A percentile compares a stretch with the other conserved stretches of the same genome.
Evolutionary conservation across 2,797 vertebrate genomes (phyloP).

Genomic region (Squalus acanthias): DNA sequence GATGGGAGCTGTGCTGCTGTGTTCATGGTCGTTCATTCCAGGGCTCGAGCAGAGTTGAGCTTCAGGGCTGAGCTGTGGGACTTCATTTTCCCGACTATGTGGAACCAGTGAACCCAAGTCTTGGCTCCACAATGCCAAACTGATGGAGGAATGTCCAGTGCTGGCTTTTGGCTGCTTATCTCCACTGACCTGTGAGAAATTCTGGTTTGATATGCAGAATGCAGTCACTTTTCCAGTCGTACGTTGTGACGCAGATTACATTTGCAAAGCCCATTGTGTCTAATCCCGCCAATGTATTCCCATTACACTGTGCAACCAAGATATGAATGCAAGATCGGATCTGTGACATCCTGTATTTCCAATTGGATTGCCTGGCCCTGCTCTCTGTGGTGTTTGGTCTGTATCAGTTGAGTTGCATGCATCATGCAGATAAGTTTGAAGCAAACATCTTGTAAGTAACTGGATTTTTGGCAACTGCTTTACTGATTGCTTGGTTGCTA

Average conservation of each 20-base stretch:
- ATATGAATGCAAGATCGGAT: background rate
- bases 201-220: background rate
- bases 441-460: background rate
- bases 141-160: background rate
- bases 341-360: background rate
- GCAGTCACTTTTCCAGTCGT: background rate
- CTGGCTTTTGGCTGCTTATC: background rate
- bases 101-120: background rate
- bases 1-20: background rate
- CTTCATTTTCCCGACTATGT: background rate
- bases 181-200: background rate
- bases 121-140: background rate
- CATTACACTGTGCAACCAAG: background rate
- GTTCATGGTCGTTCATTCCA: background rate
- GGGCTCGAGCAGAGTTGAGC: background rate
- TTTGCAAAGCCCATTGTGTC: conserved; percentile 12
- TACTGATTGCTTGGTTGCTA: background rate
- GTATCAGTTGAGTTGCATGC: background rate
- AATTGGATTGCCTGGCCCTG: background rate
- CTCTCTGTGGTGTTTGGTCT: background rate
- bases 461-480: background rate
- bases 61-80: background rate
- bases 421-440: background rate
- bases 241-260: background rate
- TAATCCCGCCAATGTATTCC: background rate